These are phyloP conservation scores for Pelusios castaneus DNA, from an alignment of 2,113 vertebrate species.

Conservation along the genomic window DNA sequence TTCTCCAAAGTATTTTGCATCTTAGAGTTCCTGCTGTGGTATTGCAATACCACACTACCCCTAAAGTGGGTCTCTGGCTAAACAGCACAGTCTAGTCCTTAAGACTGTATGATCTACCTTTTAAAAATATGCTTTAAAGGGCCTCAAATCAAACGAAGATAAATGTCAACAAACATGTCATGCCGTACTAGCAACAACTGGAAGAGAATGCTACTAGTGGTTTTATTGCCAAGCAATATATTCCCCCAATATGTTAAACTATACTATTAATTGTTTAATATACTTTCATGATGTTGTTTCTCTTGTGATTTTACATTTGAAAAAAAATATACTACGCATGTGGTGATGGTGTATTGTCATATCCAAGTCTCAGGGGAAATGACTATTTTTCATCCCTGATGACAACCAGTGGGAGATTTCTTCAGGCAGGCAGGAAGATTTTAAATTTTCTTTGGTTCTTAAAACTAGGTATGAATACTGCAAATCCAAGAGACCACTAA, in stretches of 20 bases:
- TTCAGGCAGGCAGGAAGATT: not conserved
- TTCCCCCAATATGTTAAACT: not conserved
- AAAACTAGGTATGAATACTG: not conserved
- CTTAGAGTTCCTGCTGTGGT: not conserved
- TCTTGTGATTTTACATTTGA: not conserved
- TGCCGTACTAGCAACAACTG: rapidly evolving
- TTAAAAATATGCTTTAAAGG: not conserved
- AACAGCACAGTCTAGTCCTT: not conserved
- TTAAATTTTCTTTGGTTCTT: not conserved
- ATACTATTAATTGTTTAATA: not conserved
- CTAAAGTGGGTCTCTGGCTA: not conserved
- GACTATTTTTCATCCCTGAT: not conserved
- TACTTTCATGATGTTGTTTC: not conserved
- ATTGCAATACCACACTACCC: not conserved
- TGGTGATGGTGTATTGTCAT: not conserved
- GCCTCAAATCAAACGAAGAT: not conserved
- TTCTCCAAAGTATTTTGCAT: not conserved
- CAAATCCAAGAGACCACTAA: not conserved
- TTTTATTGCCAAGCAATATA: not conserved
- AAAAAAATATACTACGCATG: not conserved
- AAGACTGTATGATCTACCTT: not conserved
- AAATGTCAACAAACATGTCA: rapidly evolving
- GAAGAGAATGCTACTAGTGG: not conserved
- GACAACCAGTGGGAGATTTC: not conserved
- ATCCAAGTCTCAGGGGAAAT: not conserved